Percentiles rank a stretch among this genome's conserved stretches.
Conservation (phyloP, 30 jellyfish, hydroid and myxozoan genomes). For the Pseudorhiza aurosa region DNA sequence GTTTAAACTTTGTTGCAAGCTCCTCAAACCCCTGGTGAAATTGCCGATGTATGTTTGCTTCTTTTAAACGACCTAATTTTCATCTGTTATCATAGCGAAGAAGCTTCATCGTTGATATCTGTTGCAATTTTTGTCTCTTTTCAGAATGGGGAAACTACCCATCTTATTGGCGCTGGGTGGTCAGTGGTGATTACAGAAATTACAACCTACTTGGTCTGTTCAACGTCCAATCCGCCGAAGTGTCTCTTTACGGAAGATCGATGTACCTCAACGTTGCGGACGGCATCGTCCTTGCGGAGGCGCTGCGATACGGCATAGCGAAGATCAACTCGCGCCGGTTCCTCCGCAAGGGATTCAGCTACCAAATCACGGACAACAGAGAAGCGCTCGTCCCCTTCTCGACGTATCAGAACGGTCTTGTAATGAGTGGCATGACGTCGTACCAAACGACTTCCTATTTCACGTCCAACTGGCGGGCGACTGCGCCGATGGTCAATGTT, state of each 20-base stretch:
- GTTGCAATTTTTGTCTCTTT: background rate
- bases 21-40: too few relatives aligned
- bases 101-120: too few relatives aligned
- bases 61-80: too few relatives aligned
- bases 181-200: background rate
- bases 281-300: slow-evolving; percentile 23
- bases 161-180: background rate
- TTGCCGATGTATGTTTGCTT: too few relatives aligned
- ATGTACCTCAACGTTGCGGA: slow-evolving; percentile 1
- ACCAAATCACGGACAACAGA: slow-evolving; percentile 21
- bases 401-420: slow-evolving; percentile 12
- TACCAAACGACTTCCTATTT: slow-evolving; percentile 17
- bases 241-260: background rate
- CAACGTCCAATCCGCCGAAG: slow-evolving; percentile 7
- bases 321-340: background rate
- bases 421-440: slow-evolving; percentile 24
- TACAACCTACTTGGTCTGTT: slow-evolving; percentile 3
- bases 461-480: slow-evolving; percentile 1
- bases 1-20: too few relatives aligned
- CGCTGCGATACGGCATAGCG: slow-evolving; percentile 1
- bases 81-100: too few relatives aligned
- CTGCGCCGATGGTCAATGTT: slow-evolving; percentile 13
- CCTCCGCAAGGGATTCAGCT: background rate
- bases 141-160: slow-evolving; percentile 16
- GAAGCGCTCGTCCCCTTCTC: slow-evolving; percentile 26